Evolutionary conservation across 2,888 invertebrate species (phyloP).

Genomic region (Athripsodes cinereus): DNA sequence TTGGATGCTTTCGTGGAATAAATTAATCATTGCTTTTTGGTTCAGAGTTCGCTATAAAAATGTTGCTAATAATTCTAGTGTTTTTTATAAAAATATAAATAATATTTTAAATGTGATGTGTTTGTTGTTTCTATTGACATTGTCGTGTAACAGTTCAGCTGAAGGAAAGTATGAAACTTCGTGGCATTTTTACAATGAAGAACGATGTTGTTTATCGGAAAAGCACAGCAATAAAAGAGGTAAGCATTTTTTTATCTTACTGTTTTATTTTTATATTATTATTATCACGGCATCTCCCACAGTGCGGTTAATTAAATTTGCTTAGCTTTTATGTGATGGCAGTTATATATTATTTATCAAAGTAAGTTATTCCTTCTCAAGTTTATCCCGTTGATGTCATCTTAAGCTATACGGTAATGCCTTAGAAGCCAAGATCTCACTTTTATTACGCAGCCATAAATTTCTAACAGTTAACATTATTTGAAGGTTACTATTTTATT

Average conservation of each 20-base stretch:
- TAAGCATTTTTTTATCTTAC: not conserved
- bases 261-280: no score
- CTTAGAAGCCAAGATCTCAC: no score
- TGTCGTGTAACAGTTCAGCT: not conserved
- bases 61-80: not conserved
- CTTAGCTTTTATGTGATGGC: no score
- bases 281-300: no score
- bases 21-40: slow-evolving; percentile 2
- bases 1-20: slow-evolving; percentile 1
- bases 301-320: no score
- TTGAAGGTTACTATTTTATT: no score
- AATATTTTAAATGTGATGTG: not conserved
- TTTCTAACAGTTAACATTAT: no score
- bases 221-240: slow-evolving; percentile 18
- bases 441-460: no score
- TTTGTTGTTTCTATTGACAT: not conserved
- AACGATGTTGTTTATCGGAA: slow-evolving; percentile 17
- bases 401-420: no score
- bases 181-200: slow-evolving; percentile 24
- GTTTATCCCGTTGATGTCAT: no score
- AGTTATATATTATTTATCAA: no score
- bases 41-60: not conserved
- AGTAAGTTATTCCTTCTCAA: no score
- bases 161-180: slow-evolving; percentile 22
- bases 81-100: not conserved